These are phyloP conservation scores for Dreissena polymorpha DNA, from an alignment of 1,140 invertebrate genomes.

Conservation along the genomic window DNA sequence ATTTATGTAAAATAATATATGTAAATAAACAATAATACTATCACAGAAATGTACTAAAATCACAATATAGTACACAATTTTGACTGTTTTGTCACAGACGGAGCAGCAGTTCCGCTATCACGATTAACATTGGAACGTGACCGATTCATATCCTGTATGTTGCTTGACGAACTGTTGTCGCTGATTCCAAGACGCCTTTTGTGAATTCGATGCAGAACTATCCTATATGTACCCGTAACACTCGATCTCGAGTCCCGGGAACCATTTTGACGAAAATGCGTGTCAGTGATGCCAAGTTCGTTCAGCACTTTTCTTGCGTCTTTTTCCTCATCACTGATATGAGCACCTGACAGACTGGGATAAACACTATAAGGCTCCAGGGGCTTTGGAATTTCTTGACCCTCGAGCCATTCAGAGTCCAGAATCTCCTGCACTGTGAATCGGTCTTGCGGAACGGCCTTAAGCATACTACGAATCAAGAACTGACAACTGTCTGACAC, in stretches of 20 bases:
- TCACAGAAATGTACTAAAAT: conserved; percentile 34
- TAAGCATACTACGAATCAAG: conserved; percentile 80
- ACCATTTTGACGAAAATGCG: conserved; percentile 80
- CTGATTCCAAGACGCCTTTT: conserved; percentile 70
- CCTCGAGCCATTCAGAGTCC: conserved; percentile 81
- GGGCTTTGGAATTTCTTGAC: conserved; percentile 72
- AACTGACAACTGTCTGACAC: conserved; percentile 78
- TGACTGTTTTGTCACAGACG: conserved; percentile 30
- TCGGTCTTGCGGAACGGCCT: conserved; percentile 80
- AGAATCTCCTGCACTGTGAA: conserved; percentile 81
- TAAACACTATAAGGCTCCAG: conserved; percentile 75
- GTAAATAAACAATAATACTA: conserved; percentile 22
- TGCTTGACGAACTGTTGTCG: conserved; percentile 50
- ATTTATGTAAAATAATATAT: background rate
- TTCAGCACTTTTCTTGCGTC: conserved; percentile 79
- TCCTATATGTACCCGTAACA: conserved; percentile 84
- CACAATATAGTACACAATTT: conserved; percentile 66
- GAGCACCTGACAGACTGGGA: conserved; percentile 56
- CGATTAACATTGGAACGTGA: background rate
- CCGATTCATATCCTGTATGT: conserved; percentile 26
- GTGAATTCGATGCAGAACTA: conserved; percentile 82
- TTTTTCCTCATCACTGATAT: conserved; percentile 76
- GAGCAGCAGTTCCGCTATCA: conserved; percentile 7
- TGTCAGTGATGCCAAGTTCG: conserved; percentile 81
- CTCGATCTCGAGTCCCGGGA: conserved; percentile 81